Percentiles rank a stretch among this genome's conserved stretches.
phyloP scores from a whole-genome alignment of 2,888 invertebrate species.

The Bombylius major region DNA sequence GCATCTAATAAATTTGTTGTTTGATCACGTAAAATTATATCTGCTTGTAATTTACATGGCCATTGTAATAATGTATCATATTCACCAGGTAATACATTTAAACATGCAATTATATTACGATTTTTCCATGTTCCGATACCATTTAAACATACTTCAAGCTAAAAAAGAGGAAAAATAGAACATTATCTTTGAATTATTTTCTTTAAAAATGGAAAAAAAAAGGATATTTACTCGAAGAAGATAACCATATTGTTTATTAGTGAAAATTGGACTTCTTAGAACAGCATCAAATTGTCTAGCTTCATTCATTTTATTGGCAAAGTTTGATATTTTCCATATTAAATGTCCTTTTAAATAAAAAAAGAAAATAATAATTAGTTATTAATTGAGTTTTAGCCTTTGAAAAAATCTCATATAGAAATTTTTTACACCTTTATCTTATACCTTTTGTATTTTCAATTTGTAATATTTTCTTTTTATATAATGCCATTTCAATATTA shows the following conservation, averaged over 20 bases:
- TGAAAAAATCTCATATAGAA: too few species aligned
- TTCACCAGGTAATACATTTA: constrained; percentile 54
- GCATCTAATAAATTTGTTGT: constrained; percentile 40
- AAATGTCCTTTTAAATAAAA: constrained; percentile 38
- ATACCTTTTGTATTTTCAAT: constrained; percentile 31
- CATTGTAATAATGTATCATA: constrained; percentile 59
- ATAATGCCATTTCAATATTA: constrained; percentile 34
- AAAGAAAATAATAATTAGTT: neutral
- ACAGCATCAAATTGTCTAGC: constrained; percentile 52
- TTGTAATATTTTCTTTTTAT: constrained; percentile 29
- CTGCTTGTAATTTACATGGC: constrained; percentile 58
- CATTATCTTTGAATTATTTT: too few species aligned
- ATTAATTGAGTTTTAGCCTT: too few species aligned
- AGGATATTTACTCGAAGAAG: constrained; percentile 45
- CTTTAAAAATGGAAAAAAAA: neutral
- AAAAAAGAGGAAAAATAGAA: constrained; percentile 7
- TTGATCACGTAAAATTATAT: constrained; percentile 53
- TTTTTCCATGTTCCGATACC: constrained; percentile 68
- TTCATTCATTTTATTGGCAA: constrained; percentile 49
- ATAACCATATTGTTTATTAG: constrained; percentile 60
- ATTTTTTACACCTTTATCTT: neutral
- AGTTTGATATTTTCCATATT: constrained; percentile 59
- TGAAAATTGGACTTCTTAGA: constrained; percentile 54
- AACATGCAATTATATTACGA: constrained; percentile 54
- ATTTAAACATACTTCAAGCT: constrained; percentile 58